Base-by-base conservation (phyloP, 2,797 vertebrate genomes). In the Dromococcyx pavoninus region DNA sequence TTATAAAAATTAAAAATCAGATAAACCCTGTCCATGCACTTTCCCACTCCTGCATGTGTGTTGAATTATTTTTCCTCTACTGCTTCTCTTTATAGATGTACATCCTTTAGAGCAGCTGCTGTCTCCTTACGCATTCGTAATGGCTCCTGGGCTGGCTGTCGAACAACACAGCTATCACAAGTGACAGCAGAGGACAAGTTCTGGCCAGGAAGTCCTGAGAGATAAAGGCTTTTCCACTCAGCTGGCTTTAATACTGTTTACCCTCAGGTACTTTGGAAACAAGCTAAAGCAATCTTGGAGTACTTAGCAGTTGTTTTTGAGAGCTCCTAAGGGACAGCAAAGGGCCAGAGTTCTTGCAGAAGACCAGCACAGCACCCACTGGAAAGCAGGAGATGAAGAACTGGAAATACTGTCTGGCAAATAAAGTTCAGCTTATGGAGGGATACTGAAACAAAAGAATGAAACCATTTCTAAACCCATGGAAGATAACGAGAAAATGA, bases 401-500 rank as follows among this genome's bases (percentile, higher is more conserved):
- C 66, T 57, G 83, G 80, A 88, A 95, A 90, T 44, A 67, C 80
- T 84, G 90, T 64, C 76, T 70, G 70, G 62, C 37, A 93, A 86
- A 91, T 43, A 75, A 81, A 86, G 74, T 79, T 89, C 84, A 89
- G 62, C 72, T 94, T 93, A 89, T 94, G 82, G 58, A 92, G 75
- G 73, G 69, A 72, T 66, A 88, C 50, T 0, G 7, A 88, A 83
- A 92, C 50, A 89, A 86, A 88, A 91, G 85, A 65, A 86, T 24
- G 57, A 92, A 92, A 93, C 46, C 70, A 86, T 90, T 89, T 83
- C 85, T 65, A 89, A 94, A 74, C 24, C 75, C 89, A 61, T 89
- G 91, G 75, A 92, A 89, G 89, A 91, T 94, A 94, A 95, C 75
- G 93, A 85, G 87, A 93, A 93, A 91, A 82, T 95, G 88, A 96